A percentile compares a stretch with the other conserved stretches of the same genome.
Evolutionary conservation across 2,797 vertebrate species (phyloP).

Genomic region (Hozukius guyotensis): DNA sequence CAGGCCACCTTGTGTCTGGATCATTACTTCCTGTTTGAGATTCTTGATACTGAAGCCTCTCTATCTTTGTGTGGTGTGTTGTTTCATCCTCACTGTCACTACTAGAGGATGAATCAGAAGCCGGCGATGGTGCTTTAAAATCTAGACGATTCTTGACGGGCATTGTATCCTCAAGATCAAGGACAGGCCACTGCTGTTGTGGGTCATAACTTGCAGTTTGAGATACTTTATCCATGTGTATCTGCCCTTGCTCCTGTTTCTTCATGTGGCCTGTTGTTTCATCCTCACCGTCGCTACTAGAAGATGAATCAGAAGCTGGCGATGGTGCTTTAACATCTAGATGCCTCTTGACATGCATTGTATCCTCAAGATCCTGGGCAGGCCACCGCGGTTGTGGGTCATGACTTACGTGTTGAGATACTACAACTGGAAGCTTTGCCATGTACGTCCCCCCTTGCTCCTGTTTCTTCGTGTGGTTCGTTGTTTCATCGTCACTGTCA

Average conservation of each 20-base stretch:
- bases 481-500: constrained; percentile 26
- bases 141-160: constrained; percentile 11
- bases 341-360: background rate
- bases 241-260: background rate
- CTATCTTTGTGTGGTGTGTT: background rate
- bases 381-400: background rate
- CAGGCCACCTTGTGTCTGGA: background rate
- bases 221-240: background rate
- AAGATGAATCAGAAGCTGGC: too few species aligned
- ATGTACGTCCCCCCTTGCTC: too few species aligned
- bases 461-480: background rate
- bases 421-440: background rate
- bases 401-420: background rate
- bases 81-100: constrained; percentile 20
- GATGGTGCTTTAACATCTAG: background rate
- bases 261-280: background rate
- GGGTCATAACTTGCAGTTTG: background rate
- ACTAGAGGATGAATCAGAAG: background rate
- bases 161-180: background rate
- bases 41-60: background rate
- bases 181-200: background rate
- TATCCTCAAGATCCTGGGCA: background rate
- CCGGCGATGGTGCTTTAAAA: constrained; percentile 5
- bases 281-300: background rate
- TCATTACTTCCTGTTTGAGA: background rate